These are phyloP conservation scores for Pachydiplax longipennis DNA, from an alignment of 2,888 invertebrate species.

Conservation along the genomic window DNA sequence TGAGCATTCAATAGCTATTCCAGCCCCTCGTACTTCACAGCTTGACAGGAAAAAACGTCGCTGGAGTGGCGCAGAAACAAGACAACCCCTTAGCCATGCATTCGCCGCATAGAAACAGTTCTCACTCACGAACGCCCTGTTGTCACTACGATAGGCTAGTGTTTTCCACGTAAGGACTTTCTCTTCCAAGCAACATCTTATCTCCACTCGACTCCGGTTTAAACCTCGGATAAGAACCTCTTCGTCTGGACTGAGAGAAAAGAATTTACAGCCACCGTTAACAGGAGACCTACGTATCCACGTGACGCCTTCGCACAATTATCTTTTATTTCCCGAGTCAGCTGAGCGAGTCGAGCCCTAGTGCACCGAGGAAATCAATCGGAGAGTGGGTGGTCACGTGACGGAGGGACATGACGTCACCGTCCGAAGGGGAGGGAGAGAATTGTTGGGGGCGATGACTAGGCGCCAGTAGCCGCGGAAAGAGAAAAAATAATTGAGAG, in stretches of 20 bases:
- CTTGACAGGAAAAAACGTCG: too few species aligned
- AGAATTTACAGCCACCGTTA: background rate
- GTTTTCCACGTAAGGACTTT: background rate
- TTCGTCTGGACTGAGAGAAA: background rate
- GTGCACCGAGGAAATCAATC: conserved; percentile 2
- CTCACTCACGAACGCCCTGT: background rate
- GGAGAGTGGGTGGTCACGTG: background rate
- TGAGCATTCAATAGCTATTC: too few species aligned
- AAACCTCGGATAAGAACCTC: background rate
- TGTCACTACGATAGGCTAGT: background rate
- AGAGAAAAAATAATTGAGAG: background rate
- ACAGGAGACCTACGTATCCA: background rate
- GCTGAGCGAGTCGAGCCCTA: background rate
- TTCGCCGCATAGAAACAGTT: too few species aligned
- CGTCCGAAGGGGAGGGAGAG: background rate
- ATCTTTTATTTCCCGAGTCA: conserved; percentile 9
- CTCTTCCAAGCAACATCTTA: background rate
- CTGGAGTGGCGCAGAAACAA: too few species aligned
- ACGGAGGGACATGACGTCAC: background rate
- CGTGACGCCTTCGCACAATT: background rate
- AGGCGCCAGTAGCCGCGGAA: background rate
- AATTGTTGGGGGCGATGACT: background rate
- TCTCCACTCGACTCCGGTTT: background rate
- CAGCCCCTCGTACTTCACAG: too few species aligned
- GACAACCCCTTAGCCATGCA: too few species aligned